Base-by-base conservation (phyloP, 92 coral and sea anemone genomes). In the Porites divaricata region DNA sequence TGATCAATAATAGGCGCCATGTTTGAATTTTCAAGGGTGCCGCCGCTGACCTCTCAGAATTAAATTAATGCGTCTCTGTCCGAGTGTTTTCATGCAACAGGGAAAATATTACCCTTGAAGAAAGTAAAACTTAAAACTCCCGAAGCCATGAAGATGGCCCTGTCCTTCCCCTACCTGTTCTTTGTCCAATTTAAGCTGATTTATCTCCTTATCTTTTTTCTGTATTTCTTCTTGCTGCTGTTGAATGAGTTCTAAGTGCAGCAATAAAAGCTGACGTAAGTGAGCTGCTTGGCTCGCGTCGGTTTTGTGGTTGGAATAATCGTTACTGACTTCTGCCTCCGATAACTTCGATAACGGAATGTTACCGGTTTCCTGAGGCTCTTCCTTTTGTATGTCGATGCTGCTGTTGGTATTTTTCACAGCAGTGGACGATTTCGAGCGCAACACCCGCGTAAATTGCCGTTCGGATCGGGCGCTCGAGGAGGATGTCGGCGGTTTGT, bases 31-130 rank as follows among this genome's bases (percentile, higher is more conserved):
- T 79, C 81, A 50, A 11, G 78, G 89, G 20, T 24, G 77, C 98
- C 99, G 99, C 98, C 99, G 99, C 99, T 96, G 99, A 95, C 99
- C 95, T 78, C 19, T 80, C 81, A 78, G 88, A 83, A 92, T 51
- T 76, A 77, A 76, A 86, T 78, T 84, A 67, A 85, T 85, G 85
- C 86, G 74, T 14, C 52, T 83, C 85, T 77, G 64, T 67, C 52
- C n/a, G 76, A 66, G 69, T 79, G 93, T 87, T 81, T 67, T 76
- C 67, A 6, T 78, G 71, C 52, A 23, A 16, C 22, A 19, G 25
- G 90, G 58, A 86, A 54, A 82, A 51, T 56, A 53, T 35, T 4
- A 35, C 45, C 45, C 45, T 35, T 35, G 45, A 35, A 85, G 70
- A 70, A 72, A n/a, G 66, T 25, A 68, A 72, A 66, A 65, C 84